Evolutionary conservation across 2,888 invertebrate species (phyloP).

Genomic region (Lydus trimaculatus): DNA sequence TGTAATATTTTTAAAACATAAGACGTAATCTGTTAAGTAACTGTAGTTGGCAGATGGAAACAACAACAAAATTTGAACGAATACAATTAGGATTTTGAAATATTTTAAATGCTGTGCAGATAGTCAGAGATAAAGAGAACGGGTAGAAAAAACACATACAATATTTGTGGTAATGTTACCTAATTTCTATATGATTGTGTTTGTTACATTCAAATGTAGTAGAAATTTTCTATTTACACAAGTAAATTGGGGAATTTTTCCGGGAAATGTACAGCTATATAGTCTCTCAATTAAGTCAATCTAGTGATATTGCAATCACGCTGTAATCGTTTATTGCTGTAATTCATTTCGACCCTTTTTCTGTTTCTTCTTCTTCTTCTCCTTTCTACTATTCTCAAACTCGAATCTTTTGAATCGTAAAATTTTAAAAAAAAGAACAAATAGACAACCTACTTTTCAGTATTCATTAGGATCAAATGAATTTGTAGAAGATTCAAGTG

Average conservation of each 20-base stretch:
- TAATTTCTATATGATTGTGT: no score
- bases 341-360: neutral
- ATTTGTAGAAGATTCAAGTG: constrained; percentile 33
- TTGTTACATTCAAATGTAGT: neutral
- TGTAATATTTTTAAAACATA: constrained; percentile 39
- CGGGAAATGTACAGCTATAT: neutral
- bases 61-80: no score
- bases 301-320: neutral
- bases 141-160: constrained; percentile 2
- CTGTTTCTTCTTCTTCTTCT: neutral
- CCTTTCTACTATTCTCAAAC: constrained; percentile 1
- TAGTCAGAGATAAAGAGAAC: neutral
- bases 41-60: constrained; percentile 10
- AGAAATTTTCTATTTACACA: neutral
- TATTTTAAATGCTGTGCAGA: neutral
- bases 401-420: constrained; percentile 24
- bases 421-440: constrained; percentile 31
- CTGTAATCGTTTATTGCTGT: neutral
- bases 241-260: neutral
- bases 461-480: constrained; percentile 34
- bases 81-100: neutral
- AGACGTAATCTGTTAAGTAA: constrained; percentile 38
- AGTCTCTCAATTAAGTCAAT: constrained; percentile 6
- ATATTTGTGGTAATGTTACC: neutral
- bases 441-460: constrained; percentile 25